phyloP scores from a whole-genome alignment of 2,797 vertebrate species.

The Crax fasciolata region DNA sequence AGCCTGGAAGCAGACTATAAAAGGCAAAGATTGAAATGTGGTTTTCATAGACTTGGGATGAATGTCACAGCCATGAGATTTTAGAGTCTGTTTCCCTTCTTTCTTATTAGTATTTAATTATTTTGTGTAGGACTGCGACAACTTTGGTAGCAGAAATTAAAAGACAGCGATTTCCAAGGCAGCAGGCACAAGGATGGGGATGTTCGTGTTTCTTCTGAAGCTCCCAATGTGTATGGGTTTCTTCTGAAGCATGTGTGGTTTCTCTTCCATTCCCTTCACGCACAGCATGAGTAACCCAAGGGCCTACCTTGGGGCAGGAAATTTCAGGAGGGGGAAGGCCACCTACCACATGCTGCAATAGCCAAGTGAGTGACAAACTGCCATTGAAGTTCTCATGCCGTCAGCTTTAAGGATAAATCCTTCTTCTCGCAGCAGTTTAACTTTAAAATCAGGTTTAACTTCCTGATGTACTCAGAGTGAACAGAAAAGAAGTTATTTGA shows the following conservation, averaged over 20 bases:
- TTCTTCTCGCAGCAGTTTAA: not conserved
- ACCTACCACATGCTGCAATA: constrained; percentile 30
- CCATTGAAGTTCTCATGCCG: not conserved
- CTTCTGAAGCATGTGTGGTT: not conserved
- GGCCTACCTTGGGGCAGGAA: constrained; percentile 65
- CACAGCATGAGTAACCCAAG: constrained; percentile 34
- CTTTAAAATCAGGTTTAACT: constrained; percentile 36
- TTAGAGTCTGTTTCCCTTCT: not conserved
- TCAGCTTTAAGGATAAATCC: constrained; percentile 13
- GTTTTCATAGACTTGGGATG: not conserved
- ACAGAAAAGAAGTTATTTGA: not conserved
- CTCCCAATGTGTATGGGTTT: not conserved
- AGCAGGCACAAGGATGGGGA: accelerated
- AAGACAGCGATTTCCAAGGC: not conserved
- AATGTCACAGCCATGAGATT: not conserved
- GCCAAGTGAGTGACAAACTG: constrained; percentile 42
- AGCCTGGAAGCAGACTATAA: not conserved
- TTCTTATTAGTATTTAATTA: not conserved
- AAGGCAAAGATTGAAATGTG: accelerated
- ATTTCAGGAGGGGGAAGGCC: constrained; percentile 44
- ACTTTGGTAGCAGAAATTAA: not conserved
- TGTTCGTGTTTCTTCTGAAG: not conserved
- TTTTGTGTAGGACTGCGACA: not conserved
- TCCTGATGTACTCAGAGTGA: not conserved
- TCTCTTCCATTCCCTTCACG: constrained; percentile 27